These are phyloP conservation scores for Harpagus bidentatus DNA, from an alignment of 2,113 vertebrate genomes.

Conservation along the genomic window DNA sequence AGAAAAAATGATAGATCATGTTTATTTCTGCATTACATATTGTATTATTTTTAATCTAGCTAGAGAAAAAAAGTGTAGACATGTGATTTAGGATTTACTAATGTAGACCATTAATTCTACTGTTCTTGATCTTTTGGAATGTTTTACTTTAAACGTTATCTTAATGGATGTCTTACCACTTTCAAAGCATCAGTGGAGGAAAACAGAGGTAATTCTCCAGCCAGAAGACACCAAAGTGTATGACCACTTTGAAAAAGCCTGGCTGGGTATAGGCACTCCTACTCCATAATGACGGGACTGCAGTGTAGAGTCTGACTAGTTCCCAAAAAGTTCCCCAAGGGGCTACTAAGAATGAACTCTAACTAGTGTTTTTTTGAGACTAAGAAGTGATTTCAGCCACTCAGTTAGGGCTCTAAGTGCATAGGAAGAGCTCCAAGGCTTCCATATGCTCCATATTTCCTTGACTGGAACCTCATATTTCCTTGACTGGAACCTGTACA, in stretches of 20 bases:
- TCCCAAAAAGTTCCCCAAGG: not conserved
- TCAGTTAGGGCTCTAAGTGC: not conserved
- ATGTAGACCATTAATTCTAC: not conserved
- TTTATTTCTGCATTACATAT: not conserved
- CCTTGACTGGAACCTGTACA: not conserved
- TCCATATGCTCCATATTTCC: not conserved
- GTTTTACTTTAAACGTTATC: not conserved
- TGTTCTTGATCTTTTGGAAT: not conserved
- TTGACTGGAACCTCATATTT: not conserved
- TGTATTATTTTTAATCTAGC: not conserved
- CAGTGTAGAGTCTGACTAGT: not conserved
- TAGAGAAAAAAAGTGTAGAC: not conserved
- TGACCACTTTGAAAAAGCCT: not conserved
- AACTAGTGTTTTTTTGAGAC: not conserved
- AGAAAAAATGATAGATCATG: not conserved
- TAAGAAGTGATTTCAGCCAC: not conserved
- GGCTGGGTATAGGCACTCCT: not conserved
- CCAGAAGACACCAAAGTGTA: not conserved
- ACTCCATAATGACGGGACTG: not conserved
- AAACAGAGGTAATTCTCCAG: not conserved
- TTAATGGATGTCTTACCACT: not conserved
- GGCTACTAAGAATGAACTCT: not conserved
- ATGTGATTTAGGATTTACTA: not conserved
- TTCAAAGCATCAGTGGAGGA: not conserved
- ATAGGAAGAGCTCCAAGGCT: not conserved